Evolutionary conservation across 2,888 invertebrate species (phyloP).

Genomic region (Mantis religiosa): DNA sequence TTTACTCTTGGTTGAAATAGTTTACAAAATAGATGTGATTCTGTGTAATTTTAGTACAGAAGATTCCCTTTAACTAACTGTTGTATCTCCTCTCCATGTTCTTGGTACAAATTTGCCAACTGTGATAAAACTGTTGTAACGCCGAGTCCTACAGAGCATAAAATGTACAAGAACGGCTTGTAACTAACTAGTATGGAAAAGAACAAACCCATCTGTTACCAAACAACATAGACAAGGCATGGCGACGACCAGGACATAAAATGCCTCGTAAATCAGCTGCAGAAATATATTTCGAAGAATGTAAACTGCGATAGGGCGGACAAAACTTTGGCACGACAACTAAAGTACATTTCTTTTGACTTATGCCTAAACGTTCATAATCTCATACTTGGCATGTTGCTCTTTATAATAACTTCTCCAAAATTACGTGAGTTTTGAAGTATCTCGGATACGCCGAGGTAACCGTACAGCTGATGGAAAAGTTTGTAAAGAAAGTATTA

Average conservation of each 20-base stretch:
- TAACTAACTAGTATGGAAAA: not conserved
- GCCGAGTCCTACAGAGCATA: not conserved
- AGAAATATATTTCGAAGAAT: not conserved
- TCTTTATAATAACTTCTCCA: not conserved
- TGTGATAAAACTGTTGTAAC: not conserved
- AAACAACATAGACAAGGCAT: not conserved
- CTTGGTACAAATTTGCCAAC: not conserved
- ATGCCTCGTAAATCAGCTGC: not conserved
- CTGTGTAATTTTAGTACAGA: too few relatives aligned
- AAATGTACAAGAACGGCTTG: too few relatives aligned
- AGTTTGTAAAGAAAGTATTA: too few relatives aligned
- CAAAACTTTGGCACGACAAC: not conserved
- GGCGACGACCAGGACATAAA: not conserved
- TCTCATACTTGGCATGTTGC: not conserved
- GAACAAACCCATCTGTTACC: not conserved
- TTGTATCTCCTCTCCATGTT: not conserved
- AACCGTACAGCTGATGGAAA: too few relatives aligned
- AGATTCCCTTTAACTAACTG: too few relatives aligned
- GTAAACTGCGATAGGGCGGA: not conserved
- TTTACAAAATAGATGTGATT: too few relatives aligned
- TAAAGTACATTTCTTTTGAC: not conserved
- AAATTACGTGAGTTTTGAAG: not conserved
- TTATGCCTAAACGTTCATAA: not conserved
- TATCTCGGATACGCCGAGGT: too few relatives aligned
- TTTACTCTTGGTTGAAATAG: too few relatives aligned